Evolutionary conservation across 2,113 vertebrate genomes (phyloP).

Genomic region (Atlantisia rogersi): DNA sequence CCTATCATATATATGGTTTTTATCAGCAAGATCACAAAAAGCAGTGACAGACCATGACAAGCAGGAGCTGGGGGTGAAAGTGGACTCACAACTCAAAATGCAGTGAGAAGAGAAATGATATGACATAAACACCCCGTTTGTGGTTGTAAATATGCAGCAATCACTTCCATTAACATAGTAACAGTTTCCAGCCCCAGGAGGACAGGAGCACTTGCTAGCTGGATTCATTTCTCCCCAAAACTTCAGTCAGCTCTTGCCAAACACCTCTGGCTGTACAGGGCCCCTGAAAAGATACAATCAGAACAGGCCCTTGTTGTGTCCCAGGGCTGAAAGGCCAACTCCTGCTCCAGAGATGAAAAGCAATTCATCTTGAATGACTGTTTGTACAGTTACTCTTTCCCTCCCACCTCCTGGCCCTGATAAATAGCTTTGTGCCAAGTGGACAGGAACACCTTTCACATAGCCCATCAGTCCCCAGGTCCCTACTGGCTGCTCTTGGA

Average conservation of each 20-base stretch:
- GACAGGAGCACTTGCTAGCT: neutral
- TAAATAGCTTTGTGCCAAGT: slow-evolving; percentile 21
- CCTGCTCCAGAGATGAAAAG: slow-evolving; percentile 47
- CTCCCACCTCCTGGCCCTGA: slow-evolving; percentile 34
- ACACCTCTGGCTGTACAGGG: neutral
- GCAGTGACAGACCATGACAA: neutral
- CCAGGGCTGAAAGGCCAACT: slow-evolving; percentile 38
- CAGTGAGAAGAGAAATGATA: neutral
- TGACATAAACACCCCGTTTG: neutral
- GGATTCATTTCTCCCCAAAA: neutral
- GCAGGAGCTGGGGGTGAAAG: neutral
- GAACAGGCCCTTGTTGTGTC: slow-evolving; percentile 56
- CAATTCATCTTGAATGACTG: slow-evolving; percentile 62
- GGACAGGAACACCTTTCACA: slow-evolving; percentile 50
- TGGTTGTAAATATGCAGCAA: neutral
- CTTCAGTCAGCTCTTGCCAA: neutral
- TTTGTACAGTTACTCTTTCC: slow-evolving; percentile 50
- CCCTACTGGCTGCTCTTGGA: neutral
- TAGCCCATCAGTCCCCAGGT: neutral
- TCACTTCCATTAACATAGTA: neutral
- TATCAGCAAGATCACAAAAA: neutral
- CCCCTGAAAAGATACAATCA: slow-evolving; percentile 27
- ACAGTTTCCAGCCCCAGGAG: neutral
- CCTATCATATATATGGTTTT: neutral
- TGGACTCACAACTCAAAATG: neutral